Evolutionary conservation across 2,888 invertebrate species (phyloP).

Genomic region (Lithosia quadra): DNA sequence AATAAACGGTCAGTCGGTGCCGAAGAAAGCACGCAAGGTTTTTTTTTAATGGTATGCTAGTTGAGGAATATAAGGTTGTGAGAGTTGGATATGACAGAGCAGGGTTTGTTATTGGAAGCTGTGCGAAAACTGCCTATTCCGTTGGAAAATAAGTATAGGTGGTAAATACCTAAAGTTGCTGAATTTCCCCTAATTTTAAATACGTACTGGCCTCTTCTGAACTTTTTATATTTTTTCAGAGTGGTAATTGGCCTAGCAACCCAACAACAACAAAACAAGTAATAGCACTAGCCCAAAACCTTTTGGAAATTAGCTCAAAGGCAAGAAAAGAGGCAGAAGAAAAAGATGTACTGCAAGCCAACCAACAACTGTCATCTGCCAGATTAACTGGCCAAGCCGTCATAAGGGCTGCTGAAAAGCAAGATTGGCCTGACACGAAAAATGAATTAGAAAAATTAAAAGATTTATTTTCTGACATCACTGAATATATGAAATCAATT

Average conservation of each 20-base stretch:
- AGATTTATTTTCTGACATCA: conserved; percentile 64
- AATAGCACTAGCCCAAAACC: conserved; percentile 85
- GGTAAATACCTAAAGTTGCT: background rate
- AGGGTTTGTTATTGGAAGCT: no score
- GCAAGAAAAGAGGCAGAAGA: conserved; percentile 80
- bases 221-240: conserved; percentile 60
- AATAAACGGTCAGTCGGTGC: no score
- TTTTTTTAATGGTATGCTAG: no score
- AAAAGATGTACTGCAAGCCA: conserved; percentile 82
- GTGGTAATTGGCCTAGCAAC: conserved; percentile 85
- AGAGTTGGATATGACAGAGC: no score
- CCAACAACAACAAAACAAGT: conserved; percentile 88
- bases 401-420: conserved; percentile 80
- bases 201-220: background rate
- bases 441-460: conserved; percentile 67
- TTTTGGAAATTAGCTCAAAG: conserved; percentile 87
- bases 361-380: conserved; percentile 87
- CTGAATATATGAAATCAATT: conserved; percentile 80
- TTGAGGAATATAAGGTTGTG: no score
- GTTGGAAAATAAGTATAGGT: background rate
- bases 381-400: conserved; percentile 87
- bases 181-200: background rate
- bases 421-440: conserved; percentile 77
- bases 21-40: no score
- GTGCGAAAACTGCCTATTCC: no score